Percentiles rank a stretch among this genome's conserved stretches.
Conservation (phyloP, 2,113 vertebrate species). For the Corapipo altera region DNA sequence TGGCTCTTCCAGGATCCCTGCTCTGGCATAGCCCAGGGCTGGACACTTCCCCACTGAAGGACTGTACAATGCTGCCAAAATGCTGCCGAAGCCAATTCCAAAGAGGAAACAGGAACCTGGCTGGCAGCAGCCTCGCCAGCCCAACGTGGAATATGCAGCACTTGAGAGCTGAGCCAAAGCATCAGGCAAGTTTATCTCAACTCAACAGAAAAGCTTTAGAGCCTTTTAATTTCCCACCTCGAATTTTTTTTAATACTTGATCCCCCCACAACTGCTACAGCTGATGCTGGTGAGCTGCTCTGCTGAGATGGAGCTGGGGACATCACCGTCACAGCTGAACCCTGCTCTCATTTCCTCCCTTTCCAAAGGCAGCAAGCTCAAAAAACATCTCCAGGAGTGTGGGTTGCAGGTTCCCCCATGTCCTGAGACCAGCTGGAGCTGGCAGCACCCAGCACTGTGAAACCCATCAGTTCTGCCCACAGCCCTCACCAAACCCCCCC, state of each 20-base stretch:
- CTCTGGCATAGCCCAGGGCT: background rate
- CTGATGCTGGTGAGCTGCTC: background rate
- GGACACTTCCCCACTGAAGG: background rate
- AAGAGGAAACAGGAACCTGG: background rate
- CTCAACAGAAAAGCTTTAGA: background rate
- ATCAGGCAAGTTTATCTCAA: background rate
- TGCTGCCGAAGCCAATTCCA: background rate
- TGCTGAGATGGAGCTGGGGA: accelerated
- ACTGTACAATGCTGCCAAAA: background rate
- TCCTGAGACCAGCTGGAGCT: background rate
- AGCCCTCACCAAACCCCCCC: accelerated
- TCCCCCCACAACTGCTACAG: too few species aligned
- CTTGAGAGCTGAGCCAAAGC: background rate
- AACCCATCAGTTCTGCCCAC: background rate
- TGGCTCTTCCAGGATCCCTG: background rate
- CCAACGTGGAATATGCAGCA: background rate
- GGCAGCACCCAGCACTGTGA: background rate
- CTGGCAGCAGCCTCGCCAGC: background rate
- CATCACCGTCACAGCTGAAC: background rate
- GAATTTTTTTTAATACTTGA: background rate
- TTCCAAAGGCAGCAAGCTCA: background rate
- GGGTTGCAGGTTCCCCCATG: accelerated
- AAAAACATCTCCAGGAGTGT: background rate
- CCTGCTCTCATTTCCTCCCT: background rate
- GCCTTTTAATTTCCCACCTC: background rate